phyloP scores from a whole-genome alignment of 1,140 invertebrate species.

The Panagrolaimus sp. region DNA sequence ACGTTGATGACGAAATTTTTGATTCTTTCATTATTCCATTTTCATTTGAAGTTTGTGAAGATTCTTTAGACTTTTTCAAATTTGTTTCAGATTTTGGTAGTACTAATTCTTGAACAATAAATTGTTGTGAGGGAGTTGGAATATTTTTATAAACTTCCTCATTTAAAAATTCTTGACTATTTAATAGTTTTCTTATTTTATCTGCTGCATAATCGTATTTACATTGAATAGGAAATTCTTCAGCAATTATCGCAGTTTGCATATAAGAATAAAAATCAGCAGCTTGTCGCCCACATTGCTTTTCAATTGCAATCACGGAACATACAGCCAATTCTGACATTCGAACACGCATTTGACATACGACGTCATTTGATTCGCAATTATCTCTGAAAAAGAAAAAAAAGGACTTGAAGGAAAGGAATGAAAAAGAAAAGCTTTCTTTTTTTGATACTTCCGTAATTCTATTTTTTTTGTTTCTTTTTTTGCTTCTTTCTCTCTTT shows the following conservation, averaged over 20 bases:
- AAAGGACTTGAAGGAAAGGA: no score
- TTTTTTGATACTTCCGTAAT: neutral
- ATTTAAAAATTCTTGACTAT: neutral
- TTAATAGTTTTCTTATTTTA: neutral
- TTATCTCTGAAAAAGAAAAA: conserved; percentile 11
- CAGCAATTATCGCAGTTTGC: conserved; percentile 15
- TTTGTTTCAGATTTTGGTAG: neutral
- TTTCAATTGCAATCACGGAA: conserved; percentile 17
- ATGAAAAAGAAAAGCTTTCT: neutral
- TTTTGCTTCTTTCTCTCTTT: no score
- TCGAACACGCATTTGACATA: conserved; percentile 12
- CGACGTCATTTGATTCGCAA: conserved; percentile 13
- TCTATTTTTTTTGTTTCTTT: no score
- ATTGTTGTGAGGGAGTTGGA: neutral
- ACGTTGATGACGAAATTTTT: neutral
- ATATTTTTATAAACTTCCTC: no score
- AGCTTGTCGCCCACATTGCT: conserved; percentile 20
- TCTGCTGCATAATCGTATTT: neutral
- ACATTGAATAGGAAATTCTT: conserved; percentile 22
- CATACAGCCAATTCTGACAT: conserved; percentile 21
- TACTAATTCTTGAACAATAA: conserved; percentile 9
- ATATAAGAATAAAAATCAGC: conserved; percentile 14
- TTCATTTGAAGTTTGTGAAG: neutral
- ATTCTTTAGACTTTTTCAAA: no score
- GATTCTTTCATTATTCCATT: neutral